Base-by-base conservation (phyloP, 2,888 invertebrate species). In the Nezara viridula region DNA sequence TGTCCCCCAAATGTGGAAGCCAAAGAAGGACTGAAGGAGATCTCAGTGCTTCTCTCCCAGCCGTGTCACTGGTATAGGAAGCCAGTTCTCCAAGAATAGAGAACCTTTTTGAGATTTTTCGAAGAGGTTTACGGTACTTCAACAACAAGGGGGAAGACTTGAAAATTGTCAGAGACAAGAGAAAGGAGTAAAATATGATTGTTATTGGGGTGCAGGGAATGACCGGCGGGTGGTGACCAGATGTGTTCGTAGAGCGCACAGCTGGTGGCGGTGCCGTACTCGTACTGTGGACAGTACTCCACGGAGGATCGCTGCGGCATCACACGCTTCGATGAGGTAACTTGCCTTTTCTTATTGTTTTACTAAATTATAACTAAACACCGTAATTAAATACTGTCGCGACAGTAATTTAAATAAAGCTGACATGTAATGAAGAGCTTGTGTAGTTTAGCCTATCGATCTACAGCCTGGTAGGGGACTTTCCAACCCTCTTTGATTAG, bases 261-360 rank as follows among this genome's bases (percentile, higher is more conserved):
- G 77, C 77, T 77, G 77, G 21, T 47, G 19, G 66, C 5, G 44
- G 81, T 47, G 81, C 12, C 40, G 44, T 77, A 77, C 40, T 77
- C 24, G 2, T 77, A 9, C 2, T 77, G 24, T n/a, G 1, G 4
- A n/a, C 44, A 81, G 81, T 47, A 40, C 24, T 12, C 81, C 14
- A 14, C 44, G 16, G n/a, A 40, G 44, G 44, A 44, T 81, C 81
- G 44, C 6, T 81, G 44, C n/a, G 14, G 44, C 81, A 81, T 81
- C 81, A 47, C 81, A 14, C 81, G 24, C 44, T 81, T 47, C 40
- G 44, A 81, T 81, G 81, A 47, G 81, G 81, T 81, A 81, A 44
- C 44, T 37, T 73, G 12, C 7, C 6, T 37, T 60, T 66, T 37
- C 3, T 73, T 73, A 73, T 24, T 19, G 4, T 32, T 37, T 10